Conservation (phyloP, 2,888 invertebrate species). For the Phyllotreta cruciferae region DNA sequence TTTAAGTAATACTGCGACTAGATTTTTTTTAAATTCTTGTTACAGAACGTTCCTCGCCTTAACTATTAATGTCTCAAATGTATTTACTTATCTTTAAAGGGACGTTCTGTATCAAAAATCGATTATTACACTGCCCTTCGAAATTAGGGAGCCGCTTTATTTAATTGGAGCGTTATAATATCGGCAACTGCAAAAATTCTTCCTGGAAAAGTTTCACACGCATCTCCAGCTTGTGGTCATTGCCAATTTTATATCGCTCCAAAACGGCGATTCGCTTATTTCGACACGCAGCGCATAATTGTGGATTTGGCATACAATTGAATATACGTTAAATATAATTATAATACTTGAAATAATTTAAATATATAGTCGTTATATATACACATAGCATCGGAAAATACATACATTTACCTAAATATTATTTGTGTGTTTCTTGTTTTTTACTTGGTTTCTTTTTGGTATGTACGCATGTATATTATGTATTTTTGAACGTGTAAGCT, state of each 20-base stretch:
- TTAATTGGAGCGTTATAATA: too few relatives aligned
- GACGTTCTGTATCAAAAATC: conserved; percentile 50
- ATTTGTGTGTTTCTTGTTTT: conserved; percentile 50
- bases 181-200: too few relatives aligned
- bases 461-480: conserved; percentile 54
- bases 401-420: conserved; percentile 58
- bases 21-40: conserved; percentile 52
- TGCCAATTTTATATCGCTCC: neutral
- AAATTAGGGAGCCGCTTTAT: too few relatives aligned
- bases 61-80: conserved; percentile 7
- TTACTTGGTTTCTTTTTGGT: conserved; percentile 39
- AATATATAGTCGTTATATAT: conserved; percentile 52
- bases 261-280: conserved; percentile 13
- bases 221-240: neutral
- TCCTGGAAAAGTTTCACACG: neutral
- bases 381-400: conserved; percentile 61
- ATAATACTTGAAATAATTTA: conserved; percentile 56
- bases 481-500: conserved; percentile 63
- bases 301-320: conserved; percentile 60
- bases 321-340: conserved; percentile 49
- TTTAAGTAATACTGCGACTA: conserved; percentile 55
- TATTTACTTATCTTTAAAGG: conserved; percentile 35
- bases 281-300: conserved; percentile 30
- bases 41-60: conserved; percentile 30
- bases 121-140: conserved; percentile 46